A percentile compares a stretch with the other conserved stretches of the same genome.
These are phyloP conservation scores for Suillia variegata DNA, from an alignment of 2,888 invertebrate genomes.

Conservation along the genomic window DNA sequence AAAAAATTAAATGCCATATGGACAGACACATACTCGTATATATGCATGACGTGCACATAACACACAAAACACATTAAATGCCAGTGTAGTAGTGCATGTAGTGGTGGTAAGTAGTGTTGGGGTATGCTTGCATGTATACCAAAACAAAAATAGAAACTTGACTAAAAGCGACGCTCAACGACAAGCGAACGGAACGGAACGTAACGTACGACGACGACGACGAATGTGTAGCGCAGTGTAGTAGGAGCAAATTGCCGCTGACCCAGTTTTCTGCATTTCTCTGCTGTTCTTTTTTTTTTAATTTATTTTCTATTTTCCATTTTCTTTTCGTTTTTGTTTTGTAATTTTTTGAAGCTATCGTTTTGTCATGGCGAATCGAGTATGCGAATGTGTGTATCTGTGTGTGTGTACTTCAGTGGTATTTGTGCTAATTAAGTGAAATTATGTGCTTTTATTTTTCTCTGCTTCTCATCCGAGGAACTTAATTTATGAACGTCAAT, in stretches of 20 bases:
- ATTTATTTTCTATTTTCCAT: constrained; percentile 31
- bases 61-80: too few species aligned
- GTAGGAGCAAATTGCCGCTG: background rate
- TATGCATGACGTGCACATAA: too few species aligned
- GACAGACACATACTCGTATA: too few species aligned
- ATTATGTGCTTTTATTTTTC: constrained; percentile 34
- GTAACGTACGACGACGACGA: too few species aligned
- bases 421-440: constrained; percentile 28
- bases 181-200: background rate
- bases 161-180: too few species aligned
- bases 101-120: too few species aligned
- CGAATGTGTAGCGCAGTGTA: too few species aligned
- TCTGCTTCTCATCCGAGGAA: too few species aligned
- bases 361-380: background rate
- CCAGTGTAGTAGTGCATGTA: too few species aligned
- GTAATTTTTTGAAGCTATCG: background rate
- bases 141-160: too few species aligned
- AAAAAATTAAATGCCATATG: too few species aligned
- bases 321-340: constrained; percentile 20
- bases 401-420: constrained; percentile 5
- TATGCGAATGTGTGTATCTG: constrained; percentile 17
- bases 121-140: too few species aligned
- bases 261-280: background rate
- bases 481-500: background rate
- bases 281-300: constrained; percentile 30